Base-by-base conservation (phyloP, 2,797 vertebrate genomes). In the Oophaga sylvatica region DNA sequence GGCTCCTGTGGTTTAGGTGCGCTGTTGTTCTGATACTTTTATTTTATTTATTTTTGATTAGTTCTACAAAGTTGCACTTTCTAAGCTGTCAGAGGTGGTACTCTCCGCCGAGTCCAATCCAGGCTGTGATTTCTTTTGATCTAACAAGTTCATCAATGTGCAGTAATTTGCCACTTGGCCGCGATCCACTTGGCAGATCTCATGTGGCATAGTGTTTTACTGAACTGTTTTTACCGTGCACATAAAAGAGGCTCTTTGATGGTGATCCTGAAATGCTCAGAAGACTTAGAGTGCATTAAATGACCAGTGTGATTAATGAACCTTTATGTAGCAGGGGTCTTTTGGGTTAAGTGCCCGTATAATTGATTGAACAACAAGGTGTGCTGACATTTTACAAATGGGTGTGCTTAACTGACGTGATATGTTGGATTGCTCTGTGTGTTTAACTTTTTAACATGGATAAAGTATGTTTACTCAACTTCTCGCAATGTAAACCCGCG, bases 211-310 rank as follows among this genome's bases (percentile, higher is more conserved):
- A 71, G 80, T 83, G 84, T 86, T 88, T 88, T 76, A 88, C 83
- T 81, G 78, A 62, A 73, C 87, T 85, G 68, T 85, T 86, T 88
- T 85, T 41, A 82, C 60, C 31, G 62, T 53, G 84, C 75, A 86
- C 88, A 89, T 87, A 81, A 87, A 90, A 90, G 86, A 85, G 71
- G 15, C 86, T 68, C 85, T 87, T 90, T 90, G 81, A 89, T 86
- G 87, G 83, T 89, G 79, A 90, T 84, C 71, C 78, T 59, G 75
- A 81, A 87, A 84, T 84, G 60, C 78, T 87, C 85, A 62, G 63
- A 65, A 84, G 60, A 81, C 84, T 84, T 77, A 84, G 82, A 87
- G 85, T 80, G 89, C 76, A 84, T 90, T 90, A 73, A 87, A 80
- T 84, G 79, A 80, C 82, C 86, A 80, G 71, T 81, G 85, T 89